phyloP scores from a whole-genome alignment of 2,888 invertebrate genomes.

The Ormyrus rosae region DNA sequence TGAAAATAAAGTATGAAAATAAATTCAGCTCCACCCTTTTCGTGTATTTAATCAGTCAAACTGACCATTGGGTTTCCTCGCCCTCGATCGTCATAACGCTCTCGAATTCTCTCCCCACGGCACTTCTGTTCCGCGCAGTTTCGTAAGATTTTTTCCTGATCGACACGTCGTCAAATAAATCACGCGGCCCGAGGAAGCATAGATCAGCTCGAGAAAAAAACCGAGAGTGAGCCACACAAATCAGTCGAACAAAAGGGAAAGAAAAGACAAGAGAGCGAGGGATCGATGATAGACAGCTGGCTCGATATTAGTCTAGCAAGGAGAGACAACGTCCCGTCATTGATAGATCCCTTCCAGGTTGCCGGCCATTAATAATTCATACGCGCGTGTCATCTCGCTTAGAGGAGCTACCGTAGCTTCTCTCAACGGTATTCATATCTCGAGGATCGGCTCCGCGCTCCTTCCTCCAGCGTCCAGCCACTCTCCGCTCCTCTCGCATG shows the following conservation, averaged over 20 bases:
- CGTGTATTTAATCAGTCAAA: constrained; percentile 31
- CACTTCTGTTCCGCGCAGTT: too few species aligned
- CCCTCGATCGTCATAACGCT: constrained; percentile 19
- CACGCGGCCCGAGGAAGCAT: constrained; percentile 18
- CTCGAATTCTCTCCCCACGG: background rate
- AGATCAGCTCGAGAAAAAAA: constrained; percentile 13
- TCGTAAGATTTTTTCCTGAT: constrained; percentile 37
- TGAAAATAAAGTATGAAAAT: too few species aligned
- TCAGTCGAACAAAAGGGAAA: constrained; percentile 34
- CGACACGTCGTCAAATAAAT: constrained; percentile 50
- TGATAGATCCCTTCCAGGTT: constrained; percentile 65
- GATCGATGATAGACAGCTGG: constrained; percentile 48
- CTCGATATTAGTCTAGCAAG: constrained; percentile 47
- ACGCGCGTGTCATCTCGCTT: constrained; percentile 66
- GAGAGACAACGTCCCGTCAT: constrained; percentile 61
- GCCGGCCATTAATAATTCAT: constrained; percentile 72
- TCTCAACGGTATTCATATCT: constrained; percentile 68
- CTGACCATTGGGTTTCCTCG: background rate
- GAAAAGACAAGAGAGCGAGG: background rate
- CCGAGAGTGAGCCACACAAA: constrained; percentile 36
- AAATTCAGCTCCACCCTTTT: constrained; percentile 29
- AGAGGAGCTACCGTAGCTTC: constrained; percentile 44
- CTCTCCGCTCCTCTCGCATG: constrained; percentile 16
- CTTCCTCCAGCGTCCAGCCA: constrained; percentile 48
- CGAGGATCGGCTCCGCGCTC: constrained; percentile 66